Base-by-base conservation (phyloP, 2,888 invertebrate genomes). In the Conops quadrifasciatus region DNA sequence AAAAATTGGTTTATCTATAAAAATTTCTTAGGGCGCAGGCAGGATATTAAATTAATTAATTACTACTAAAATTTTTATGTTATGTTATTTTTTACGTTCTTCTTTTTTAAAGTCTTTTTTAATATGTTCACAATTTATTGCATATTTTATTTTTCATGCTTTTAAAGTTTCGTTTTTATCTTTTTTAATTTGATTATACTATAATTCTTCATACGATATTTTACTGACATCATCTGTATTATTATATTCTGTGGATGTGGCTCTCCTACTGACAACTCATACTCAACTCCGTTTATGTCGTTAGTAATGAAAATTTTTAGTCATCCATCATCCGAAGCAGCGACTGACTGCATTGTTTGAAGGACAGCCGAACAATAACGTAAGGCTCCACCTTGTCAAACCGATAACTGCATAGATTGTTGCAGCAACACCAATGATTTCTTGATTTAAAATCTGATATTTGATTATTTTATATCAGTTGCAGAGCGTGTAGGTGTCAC, bases 161-260 rank as follows among this genome's bases (percentile, higher is more conserved):
- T n/a, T n/a, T n/a, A n/a, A n/a, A n/a, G n/a, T n/a, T n/a, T n/a
- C n/a, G n/a, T n/a, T 59, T 11, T 45, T 7, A 45, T 60, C 16
- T 64, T 28, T 64, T 45, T 30, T 56, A 43, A 45, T 67, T 67
- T 56, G 58, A 56, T 56, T 67, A 56, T 56, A 26, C 47, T 58
- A 67, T 67, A 67, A 67, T 59, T 67, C 67, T 60, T 67, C 60
- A 60, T 67, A 60, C n/a, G n/a, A n/a, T n/a, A n/a, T 47, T 67
- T 67, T 72, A 73, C 71, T 74, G 75, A 74, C 74, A 74, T 75
- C 75, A 75, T 75, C 71, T 74, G 72, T 75, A 72, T 73, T 65
- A 43, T 63, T 49, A 28, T 72, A 72, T 73, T 72, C 72, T 64
- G 71, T 66, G 70, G 43, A 21, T 63, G 21, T 21, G n/a, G 13